A percentile compares a stretch with the other conserved stretches of the same genome.
Conservation (phyloP, 2,113 vertebrate genomes). For the Hyla sarda region DNA sequence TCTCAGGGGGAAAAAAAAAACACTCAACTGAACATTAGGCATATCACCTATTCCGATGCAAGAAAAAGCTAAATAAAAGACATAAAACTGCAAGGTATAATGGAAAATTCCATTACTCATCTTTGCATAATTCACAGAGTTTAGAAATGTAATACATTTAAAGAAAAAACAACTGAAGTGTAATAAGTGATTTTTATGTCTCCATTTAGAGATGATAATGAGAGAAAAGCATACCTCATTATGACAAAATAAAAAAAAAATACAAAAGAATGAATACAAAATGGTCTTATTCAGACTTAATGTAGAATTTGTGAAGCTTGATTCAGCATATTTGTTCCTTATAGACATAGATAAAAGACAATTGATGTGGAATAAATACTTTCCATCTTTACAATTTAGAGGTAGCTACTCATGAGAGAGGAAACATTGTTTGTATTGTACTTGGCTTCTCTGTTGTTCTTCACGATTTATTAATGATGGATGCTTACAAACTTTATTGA, state of each 20-base stretch:
- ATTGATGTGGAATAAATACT: conserved; percentile 20
- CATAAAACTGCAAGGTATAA: neutral
- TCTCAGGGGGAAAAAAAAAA: no score
- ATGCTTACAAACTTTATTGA: conserved; percentile 7
- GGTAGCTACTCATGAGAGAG: neutral
- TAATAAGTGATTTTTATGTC: neutral
- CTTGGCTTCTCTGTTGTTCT: conserved; percentile 4
- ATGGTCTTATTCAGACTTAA: neutral
- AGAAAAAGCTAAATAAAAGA: neutral
- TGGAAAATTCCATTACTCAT: neutral
- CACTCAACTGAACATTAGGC: no score
- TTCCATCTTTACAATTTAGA: conserved; percentile 26
- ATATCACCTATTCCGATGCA: no score
- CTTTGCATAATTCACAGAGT: neutral
- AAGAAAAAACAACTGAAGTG: neutral
- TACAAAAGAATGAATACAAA: neutral
- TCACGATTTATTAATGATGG: conserved; percentile 10
- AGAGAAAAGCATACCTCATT: neutral
- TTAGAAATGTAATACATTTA: neutral
- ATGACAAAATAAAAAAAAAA: neutral
- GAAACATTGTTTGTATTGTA: conserved; percentile 9
- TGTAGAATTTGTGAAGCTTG: neutral
- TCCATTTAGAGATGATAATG: neutral
- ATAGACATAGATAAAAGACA: conserved; percentile 1
- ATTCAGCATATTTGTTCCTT: neutral